Conservation (phyloP, 2,113 vertebrate genomes). For the Corythornis madagascariensis region DNA sequence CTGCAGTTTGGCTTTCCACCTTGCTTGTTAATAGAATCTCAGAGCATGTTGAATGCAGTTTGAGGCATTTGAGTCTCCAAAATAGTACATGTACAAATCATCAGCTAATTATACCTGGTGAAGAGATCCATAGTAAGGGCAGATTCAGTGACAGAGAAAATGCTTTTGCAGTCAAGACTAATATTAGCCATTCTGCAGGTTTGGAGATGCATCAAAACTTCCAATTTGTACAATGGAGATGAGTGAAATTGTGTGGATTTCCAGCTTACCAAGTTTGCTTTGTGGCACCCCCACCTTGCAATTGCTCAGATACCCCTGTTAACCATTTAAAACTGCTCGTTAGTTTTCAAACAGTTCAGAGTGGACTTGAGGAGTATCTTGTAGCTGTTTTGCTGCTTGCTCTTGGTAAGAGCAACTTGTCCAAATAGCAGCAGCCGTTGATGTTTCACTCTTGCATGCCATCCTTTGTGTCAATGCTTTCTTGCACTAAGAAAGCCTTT, state of each 20-base stretch:
- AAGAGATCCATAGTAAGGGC: not conserved
- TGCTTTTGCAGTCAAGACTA: not conserved
- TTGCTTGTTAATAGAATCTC: not conserved
- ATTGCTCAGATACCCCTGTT: constrained; percentile 16
- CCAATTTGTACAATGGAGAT: not conserved
- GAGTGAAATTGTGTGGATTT: not conserved
- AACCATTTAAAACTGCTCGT: constrained; percentile 50
- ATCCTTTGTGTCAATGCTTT: constrained; percentile 71
- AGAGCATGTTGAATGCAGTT: not conserved
- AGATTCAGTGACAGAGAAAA: not conserved
- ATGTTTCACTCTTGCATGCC: constrained; percentile 46
- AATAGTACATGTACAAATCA: not conserved
- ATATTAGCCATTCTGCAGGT: not conserved
- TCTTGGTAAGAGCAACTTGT: constrained; percentile 58
- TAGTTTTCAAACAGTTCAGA: constrained; percentile 34
- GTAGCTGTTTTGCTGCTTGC: constrained; percentile 51
- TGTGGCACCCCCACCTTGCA: not conserved
- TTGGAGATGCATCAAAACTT: not conserved
- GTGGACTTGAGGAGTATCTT: constrained; percentile 27
- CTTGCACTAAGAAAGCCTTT: constrained; percentile 35
- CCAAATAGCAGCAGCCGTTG: constrained; percentile 71
- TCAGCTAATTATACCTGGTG: not conserved
- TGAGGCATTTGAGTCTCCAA: not conserved
- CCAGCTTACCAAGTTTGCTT: constrained; percentile 20
- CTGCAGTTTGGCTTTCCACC: not conserved